Conservation (phyloP, 2,888 invertebrate species). For the Amiota mariae region DNA sequence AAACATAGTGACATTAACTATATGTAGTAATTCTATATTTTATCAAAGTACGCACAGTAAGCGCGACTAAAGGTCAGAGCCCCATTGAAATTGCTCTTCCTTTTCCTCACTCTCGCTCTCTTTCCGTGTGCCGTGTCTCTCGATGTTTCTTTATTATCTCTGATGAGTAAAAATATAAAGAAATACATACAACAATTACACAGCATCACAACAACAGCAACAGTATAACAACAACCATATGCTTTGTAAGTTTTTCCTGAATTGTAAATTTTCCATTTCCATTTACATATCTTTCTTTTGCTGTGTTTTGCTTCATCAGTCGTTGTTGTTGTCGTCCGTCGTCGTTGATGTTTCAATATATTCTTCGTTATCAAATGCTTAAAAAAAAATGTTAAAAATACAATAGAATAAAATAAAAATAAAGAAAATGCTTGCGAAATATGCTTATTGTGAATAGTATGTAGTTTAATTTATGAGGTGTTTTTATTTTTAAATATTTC, state of each 20-base stretch:
- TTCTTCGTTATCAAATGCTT: conserved; percentile 19
- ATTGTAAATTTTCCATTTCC: neutral
- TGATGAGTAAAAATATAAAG: neutral
- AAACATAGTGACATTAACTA: neutral
- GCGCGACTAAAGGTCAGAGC: neutral
- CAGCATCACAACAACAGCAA: conserved; percentile 14
- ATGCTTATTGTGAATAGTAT: neutral
- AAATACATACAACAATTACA: neutral
- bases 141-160: neutral
- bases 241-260: conserved; percentile 20
- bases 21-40: neutral
- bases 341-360: too few species aligned
- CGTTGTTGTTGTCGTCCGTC: too few species aligned
- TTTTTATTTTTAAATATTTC: neutral
- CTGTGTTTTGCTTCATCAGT: too few species aligned
- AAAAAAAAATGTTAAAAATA: neutral
- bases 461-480: conserved; percentile 8
- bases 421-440: conserved; percentile 20
- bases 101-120: neutral
- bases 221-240: neutral
- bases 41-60: neutral
- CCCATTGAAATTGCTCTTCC: too few species aligned
- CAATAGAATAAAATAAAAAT: neutral
- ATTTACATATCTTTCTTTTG: neutral
- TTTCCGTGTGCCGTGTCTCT: neutral